Percentiles rank a stretch among this genome's conserved stretches.
phyloP scores from a whole-genome alignment of 37 sponge, comb jelly and placozoan species.

The Haliclona indistincta region DNA sequence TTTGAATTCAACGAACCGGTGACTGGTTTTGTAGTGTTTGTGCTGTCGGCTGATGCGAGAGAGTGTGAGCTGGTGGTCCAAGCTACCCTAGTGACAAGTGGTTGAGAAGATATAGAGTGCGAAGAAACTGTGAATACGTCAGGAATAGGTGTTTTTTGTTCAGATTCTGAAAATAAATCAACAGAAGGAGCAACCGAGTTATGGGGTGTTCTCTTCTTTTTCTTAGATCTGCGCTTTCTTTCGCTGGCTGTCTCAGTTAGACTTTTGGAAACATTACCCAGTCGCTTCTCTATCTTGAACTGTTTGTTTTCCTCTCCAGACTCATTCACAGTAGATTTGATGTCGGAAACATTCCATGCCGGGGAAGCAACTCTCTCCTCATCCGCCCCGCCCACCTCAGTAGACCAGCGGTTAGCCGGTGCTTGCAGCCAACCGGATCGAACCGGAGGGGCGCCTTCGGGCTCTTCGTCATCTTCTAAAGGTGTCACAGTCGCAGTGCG shows the following conservation, averaged over 20 bases:
- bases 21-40: neutral
- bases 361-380: neutral
- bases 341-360: neutral
- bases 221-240: neutral
- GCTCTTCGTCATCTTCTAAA: neutral
- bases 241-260: neutral
- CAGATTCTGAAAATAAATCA: neutral
- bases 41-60: neutral
- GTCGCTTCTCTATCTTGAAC: neutral
- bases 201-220: neutral
- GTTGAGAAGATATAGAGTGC: too few relatives aligned
- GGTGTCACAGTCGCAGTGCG: constrained; percentile 1
- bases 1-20: neutral
- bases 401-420: too few relatives aligned
- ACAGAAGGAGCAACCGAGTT: neutral
- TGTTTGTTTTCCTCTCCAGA: neutral
- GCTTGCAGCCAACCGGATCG: neutral
- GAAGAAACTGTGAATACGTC: neutral
- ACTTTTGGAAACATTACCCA: neutral
- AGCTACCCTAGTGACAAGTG: neutral
- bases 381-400: too few relatives aligned
- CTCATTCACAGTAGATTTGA: neutral
- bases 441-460: neutral
- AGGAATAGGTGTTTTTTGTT: neutral
- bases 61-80: neutral